Evolutionary conservation across 2,888 invertebrate genomes (phyloP).

Genomic region (Antheraea assamensis): DNA sequence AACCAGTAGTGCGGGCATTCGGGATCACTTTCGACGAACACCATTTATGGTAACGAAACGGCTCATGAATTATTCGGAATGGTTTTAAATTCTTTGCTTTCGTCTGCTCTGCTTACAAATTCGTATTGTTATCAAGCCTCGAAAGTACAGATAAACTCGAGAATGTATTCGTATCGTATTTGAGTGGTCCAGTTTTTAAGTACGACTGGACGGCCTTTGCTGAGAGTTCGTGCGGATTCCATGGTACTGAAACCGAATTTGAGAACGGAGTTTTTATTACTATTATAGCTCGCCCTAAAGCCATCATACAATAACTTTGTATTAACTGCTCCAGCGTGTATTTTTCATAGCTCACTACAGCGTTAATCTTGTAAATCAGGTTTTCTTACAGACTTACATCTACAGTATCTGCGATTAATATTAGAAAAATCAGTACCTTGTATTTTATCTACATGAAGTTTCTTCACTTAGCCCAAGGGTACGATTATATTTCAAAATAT

Average conservation of each 20-base stretch:
- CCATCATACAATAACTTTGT: background rate
- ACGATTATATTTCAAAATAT: background rate
- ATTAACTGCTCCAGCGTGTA: background rate
- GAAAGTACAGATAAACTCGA: slow-evolving; percentile 7
- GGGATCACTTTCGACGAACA: slow-evolving; percentile 70
- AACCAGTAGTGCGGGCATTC: slow-evolving; percentile 53
- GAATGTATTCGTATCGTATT: slow-evolving; percentile 1
- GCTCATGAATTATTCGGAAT: slow-evolving; percentile 75
- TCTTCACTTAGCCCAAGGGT: background rate
- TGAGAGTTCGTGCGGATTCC: background rate
- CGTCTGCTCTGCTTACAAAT: slow-evolving; percentile 18
- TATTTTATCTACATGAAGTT: background rate
- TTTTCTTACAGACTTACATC: no score
- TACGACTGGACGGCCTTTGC: background rate
- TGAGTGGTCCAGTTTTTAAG: slow-evolving; percentile 8
- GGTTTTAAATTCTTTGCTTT: slow-evolving; percentile 29
- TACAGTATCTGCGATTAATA: no score
- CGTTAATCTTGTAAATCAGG: no score
- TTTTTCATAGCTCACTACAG: background rate
- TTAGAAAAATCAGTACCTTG: no score
- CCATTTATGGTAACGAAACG: slow-evolving; percentile 75
- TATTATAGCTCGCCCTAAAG: background rate
- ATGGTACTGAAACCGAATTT: background rate
- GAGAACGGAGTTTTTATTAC: background rate
- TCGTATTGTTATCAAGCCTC: slow-evolving; percentile 17